A percentile compares a stretch with the other conserved stretches of the same genome.
phyloP scores from a whole-genome alignment of 2,113 vertebrate species.

The Oncorhynchus kisutch region DNA sequence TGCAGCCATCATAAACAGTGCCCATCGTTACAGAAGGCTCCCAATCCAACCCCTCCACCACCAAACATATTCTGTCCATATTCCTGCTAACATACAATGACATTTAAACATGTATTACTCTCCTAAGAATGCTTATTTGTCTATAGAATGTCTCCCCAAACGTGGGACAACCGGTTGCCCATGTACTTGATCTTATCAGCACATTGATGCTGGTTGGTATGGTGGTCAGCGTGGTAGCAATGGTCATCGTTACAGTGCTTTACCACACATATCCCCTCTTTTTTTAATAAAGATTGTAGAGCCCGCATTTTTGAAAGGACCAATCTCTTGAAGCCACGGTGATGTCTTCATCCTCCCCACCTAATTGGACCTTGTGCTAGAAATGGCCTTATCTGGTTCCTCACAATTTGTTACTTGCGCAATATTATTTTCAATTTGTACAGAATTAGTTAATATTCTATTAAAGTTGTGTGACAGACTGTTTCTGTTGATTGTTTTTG shows the following conservation, averaged over 20 bases:
- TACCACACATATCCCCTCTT: constrained; percentile 5
- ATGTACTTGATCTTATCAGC: background rate
- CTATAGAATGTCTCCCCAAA: background rate
- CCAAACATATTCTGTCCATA: constrained; percentile 51
- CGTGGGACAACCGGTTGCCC: background rate
- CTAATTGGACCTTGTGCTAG: constrained; percentile 77
- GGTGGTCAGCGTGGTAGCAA: background rate
- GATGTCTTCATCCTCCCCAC: constrained; percentile 71
- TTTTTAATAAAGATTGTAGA: constrained; percentile 61
- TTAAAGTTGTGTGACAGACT: constrained; percentile 91
- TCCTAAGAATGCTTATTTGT: background rate
- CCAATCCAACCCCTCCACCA: constrained; percentile 21
- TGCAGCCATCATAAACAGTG: background rate
- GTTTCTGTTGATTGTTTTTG: background rate
- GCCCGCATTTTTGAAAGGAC: constrained; percentile 40
- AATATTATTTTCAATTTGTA: constrained; percentile 96
- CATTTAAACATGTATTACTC: background rate
- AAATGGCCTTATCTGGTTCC: constrained; percentile 87
- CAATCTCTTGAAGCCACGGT: constrained; percentile 63
- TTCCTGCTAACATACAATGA: constrained; percentile 36
- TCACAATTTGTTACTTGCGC: constrained; percentile 87
- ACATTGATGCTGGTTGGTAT: background rate
- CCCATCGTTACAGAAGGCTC: constrained; percentile 47
- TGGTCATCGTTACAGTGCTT: background rate
- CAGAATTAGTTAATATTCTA: constrained; percentile 98